phyloP scores from a whole-genome alignment of 2,113 vertebrate genomes.

The Heterocephalus glaber region DNA sequence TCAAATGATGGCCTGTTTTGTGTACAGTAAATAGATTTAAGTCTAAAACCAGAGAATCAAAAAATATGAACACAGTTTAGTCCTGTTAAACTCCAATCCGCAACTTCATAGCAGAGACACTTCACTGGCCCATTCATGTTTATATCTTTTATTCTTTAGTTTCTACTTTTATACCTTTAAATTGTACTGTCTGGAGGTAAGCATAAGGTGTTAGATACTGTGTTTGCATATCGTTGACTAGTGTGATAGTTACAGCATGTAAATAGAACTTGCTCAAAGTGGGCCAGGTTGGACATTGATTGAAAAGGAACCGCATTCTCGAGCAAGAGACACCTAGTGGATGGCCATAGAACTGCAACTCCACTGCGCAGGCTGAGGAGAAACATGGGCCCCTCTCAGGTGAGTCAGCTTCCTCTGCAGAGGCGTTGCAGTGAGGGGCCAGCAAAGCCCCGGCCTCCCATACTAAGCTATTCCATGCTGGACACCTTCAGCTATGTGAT shows the following conservation, averaged over 20 bases:
- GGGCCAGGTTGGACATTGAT: no score
- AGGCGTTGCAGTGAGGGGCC: neutral
- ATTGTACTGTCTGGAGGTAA: neutral
- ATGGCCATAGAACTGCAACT: rapidly evolving
- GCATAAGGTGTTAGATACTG: neutral
- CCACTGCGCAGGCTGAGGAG: no score
- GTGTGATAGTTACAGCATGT: no score
- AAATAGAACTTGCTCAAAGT: no score
- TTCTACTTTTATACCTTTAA: neutral
- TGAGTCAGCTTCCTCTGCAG: no score
- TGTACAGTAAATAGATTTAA: neutral
- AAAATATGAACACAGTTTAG: neutral
- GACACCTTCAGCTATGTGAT: neutral
- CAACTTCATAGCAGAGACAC: neutral
- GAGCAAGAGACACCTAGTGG: neutral
- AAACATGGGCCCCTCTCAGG: no score
- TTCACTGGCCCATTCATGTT: neutral
- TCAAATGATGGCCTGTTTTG: neutral
- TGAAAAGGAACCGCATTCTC: no score
- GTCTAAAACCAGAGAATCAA: neutral
- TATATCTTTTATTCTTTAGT: neutral
- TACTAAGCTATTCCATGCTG: neutral
- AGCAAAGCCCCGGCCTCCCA: neutral
- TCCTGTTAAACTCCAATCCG: neutral
- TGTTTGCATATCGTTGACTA: neutral